Conservation (phyloP, 2,113 vertebrate genomes). For the Pan troglodytes region DNA sequence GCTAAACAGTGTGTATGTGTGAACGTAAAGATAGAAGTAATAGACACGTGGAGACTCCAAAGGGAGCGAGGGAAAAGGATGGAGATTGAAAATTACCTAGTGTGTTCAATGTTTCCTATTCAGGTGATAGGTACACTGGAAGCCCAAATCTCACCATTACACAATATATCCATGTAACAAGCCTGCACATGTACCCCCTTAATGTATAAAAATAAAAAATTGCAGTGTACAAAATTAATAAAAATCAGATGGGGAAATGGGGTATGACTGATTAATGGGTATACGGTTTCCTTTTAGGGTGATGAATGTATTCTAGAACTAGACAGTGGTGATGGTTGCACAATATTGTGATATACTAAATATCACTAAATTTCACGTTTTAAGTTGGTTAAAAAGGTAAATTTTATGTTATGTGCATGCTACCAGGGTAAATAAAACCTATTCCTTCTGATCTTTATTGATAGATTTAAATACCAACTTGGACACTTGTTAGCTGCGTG, state of each 20-base stretch:
- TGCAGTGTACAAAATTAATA: background rate
- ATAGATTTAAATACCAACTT: background rate
- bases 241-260: background rate
- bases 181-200: no score
- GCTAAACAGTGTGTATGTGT: no score
- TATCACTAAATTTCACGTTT: background rate
- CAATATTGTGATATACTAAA: background rate
- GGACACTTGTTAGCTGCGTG: background rate
- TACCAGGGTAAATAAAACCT: background rate
- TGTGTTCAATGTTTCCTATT: no score
- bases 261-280: background rate
- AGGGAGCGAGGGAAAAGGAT: no score
- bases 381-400: background rate
- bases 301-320: background rate
- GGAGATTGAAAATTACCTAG: no score
- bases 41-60: no score
- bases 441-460: background rate
- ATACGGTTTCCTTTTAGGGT: background rate
- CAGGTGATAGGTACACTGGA: no score
- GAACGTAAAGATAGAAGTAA: no score
- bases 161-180: no score
- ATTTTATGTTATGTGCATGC: background rate
- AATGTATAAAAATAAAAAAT: no score
- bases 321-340: background rate
- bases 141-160: no score